Conservation (phyloP, 2,888 invertebrate species). For the Smittia sp. region DNA sequence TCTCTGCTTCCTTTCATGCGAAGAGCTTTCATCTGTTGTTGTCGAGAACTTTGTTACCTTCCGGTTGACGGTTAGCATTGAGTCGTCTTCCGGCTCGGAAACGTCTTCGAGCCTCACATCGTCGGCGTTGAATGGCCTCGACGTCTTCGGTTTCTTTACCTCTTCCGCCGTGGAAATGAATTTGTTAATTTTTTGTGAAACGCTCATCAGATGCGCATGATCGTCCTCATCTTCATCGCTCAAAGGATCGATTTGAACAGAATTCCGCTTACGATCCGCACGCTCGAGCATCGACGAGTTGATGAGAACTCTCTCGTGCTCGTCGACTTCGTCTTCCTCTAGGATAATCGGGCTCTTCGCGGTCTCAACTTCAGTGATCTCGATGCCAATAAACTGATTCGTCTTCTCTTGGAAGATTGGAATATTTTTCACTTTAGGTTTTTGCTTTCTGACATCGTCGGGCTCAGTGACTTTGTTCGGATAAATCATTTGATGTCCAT, state of each 20-base stretch:
- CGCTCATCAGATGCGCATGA: conserved; percentile 65
- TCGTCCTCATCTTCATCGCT: conserved; percentile 58
- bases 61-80: conserved; percentile 62
- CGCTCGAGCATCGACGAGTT: conserved; percentile 42
- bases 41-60: conserved; percentile 64
- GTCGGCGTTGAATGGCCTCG: conserved; percentile 44
- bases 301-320: conserved; percentile 43
- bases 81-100: conserved; percentile 49
- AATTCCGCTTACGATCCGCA: conserved; percentile 33
- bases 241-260: conserved; percentile 53
- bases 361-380: conserved; percentile 56
- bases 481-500: conserved; percentile 60
- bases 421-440: conserved; percentile 55
- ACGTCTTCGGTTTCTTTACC: conserved; percentile 52
- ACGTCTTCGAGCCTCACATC: conserved; percentile 42
- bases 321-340: conserved; percentile 41
- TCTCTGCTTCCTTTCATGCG: background rate
- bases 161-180: conserved; percentile 60
- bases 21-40: conserved; percentile 57
- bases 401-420: conserved; percentile 60
- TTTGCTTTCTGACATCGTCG: conserved; percentile 59
- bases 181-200: conserved; percentile 67
- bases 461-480: conserved; percentile 74
- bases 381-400: conserved; percentile 51
- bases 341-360: conserved; percentile 18